Evolutionary conservation across 1,140 invertebrate genomes (phyloP).

Genomic region (Pseudomyrmex sp.): DNA sequence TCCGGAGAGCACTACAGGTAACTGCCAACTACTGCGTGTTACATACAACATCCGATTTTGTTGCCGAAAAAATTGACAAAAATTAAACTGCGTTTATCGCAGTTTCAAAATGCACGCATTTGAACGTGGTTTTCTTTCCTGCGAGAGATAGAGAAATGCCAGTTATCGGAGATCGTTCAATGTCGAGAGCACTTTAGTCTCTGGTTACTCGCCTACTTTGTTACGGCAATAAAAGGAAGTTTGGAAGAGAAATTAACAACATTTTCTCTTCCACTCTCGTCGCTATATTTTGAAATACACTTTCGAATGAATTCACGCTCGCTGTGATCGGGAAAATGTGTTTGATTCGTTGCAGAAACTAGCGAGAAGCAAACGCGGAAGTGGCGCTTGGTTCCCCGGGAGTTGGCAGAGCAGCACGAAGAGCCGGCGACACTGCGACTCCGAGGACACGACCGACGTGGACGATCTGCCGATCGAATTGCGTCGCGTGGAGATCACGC

Average conservation of each 20-base stretch:
- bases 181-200: too few species aligned
- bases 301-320: neutral
- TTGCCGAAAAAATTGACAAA: neutral
- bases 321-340: neutral
- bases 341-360: constrained; percentile 87
- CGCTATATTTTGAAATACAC: neutral
- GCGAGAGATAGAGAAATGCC: too few species aligned
- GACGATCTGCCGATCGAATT: constrained; percentile 95
- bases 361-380: constrained; percentile 89
- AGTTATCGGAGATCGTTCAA: too few species aligned
- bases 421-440: constrained; percentile 86
- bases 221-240: too few species aligned
- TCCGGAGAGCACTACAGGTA: constrained; percentile 94
- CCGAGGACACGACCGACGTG: constrained; percentile 88
- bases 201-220: too few species aligned
- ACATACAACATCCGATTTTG: constrained; percentile 7
- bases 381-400: constrained; percentile 91
- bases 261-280: neutral
- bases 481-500: constrained; percentile 92
- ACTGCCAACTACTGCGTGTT: neutral
- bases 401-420: constrained; percentile 88
- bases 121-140: too few species aligned
- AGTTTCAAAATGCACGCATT: too few species aligned
- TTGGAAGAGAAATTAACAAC: too few species aligned
- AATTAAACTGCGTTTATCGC: too few species aligned